Conservation (phyloP, 2,888 invertebrate genomes). For the Trissolcus brochymenae region DNA sequence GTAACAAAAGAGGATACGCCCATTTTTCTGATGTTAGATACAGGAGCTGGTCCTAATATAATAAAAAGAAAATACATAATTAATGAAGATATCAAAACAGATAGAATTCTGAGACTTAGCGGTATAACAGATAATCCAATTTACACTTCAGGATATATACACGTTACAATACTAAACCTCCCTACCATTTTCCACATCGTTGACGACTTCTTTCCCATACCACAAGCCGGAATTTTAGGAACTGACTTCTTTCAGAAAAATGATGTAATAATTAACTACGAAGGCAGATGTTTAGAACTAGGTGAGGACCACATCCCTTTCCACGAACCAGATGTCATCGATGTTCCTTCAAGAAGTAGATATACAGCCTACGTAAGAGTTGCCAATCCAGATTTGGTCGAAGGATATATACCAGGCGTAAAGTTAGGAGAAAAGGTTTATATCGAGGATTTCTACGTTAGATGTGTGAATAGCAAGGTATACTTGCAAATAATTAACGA, state of each 20-base stretch:
- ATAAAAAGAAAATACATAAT: slow-evolving; percentile 22
- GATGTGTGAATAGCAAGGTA: neutral
- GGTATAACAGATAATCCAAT: slow-evolving; percentile 32
- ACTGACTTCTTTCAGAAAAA: slow-evolving; percentile 29
- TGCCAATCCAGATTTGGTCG: neutral
- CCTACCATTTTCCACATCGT: slow-evolving; percentile 33
- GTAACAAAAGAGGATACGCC: neutral
- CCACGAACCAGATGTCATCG: neutral
- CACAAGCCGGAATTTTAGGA: slow-evolving; percentile 40
- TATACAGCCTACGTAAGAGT: neutral
- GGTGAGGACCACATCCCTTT: neutral
- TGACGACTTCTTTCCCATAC: slow-evolving; percentile 32
- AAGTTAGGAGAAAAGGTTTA: neutral
- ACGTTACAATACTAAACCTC: slow-evolving; percentile 9
- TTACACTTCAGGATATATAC: slow-evolving; percentile 16
- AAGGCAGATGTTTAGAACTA: slow-evolving; percentile 13
- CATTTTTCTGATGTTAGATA: slow-evolving; percentile 35
- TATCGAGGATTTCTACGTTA: slow-evolving; percentile 11
- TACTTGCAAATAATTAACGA: slow-evolving; percentile 3
- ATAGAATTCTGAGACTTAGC: slow-evolving; percentile 25
- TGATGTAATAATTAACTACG: slow-evolving; percentile 30
- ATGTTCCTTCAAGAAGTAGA: neutral
- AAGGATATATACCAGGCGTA: slow-evolving; percentile 2
- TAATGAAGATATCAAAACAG: neutral
- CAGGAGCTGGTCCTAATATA: slow-evolving; percentile 40